Conservation (phyloP, 2,888 invertebrate species). For the Leptinotarsa tumamoca region DNA sequence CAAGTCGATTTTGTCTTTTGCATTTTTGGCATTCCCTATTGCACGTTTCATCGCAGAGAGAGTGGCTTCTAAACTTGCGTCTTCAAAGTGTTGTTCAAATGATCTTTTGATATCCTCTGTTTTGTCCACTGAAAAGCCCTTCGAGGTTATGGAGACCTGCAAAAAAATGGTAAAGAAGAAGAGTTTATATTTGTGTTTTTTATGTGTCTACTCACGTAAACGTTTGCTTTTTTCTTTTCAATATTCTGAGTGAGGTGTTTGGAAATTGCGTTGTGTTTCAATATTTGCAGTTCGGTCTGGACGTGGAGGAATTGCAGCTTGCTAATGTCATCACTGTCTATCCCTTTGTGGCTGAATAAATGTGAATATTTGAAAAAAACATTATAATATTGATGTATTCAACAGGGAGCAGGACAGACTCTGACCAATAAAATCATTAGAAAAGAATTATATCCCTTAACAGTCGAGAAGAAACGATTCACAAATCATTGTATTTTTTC, state of each 20-base stretch:
- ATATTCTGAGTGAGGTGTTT: slow-evolving; percentile 43
- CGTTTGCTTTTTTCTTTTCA: slow-evolving; percentile 40
- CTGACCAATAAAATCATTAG: no score
- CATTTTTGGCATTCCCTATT: slow-evolving; percentile 41
- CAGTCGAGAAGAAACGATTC: no score
- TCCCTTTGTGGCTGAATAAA: slow-evolving; percentile 41
- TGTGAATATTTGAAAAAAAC: not conserved
- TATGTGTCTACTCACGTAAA: slow-evolving; percentile 39
- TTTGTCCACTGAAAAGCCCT: slow-evolving; percentile 26
- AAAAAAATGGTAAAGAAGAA: not conserved
- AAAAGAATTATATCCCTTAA: no score
- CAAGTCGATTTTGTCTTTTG: slow-evolving; percentile 37
- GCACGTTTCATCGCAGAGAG: slow-evolving; percentile 45
- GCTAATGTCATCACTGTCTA: slow-evolving; percentile 43
- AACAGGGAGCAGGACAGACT: no score
- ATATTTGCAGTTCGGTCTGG: slow-evolving; percentile 46
- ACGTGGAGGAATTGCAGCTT: slow-evolving; percentile 48
- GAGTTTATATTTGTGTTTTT: not conserved
- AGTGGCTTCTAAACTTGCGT: slow-evolving; percentile 43
- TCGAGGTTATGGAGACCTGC: slow-evolving; percentile 24
- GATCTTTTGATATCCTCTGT: slow-evolving; percentile 26
- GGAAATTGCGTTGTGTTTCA: slow-evolving; percentile 42
- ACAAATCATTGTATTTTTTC: no score
- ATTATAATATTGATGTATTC: no score
- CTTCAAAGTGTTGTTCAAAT: slow-evolving; percentile 43